Percentiles rank a stretch among this genome's conserved stretches.
phyloP scores from a whole-genome alignment of 2,888 invertebrate species.

The Microctonus aethiopoides region DNA sequence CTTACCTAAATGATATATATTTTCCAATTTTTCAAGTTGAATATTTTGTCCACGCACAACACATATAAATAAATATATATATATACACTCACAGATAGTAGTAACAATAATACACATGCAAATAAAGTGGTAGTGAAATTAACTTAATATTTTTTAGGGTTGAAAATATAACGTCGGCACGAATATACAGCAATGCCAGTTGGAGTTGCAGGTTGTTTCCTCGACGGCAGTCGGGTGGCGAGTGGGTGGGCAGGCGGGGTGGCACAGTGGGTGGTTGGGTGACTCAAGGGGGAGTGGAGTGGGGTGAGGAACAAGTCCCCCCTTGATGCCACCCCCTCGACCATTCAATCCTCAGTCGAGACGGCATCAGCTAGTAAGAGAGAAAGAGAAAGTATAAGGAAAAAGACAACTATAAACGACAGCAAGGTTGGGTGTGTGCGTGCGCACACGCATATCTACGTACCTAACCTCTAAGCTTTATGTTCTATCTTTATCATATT shows the following conservation, averaged over 20 bases:
- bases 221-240: constrained; percentile 66
- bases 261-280: constrained; percentile 55
- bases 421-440: constrained; percentile 13
- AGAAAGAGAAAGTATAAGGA: no score
- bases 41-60: no score
- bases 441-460: constrained; percentile 16
- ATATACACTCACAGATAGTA: no score
- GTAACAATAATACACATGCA: no score
- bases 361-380: constrained; percentile 37
- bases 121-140: no score
- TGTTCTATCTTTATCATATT: not conserved
- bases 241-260: constrained; percentile 67
- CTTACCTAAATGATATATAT: no score
- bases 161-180: constrained; percentile 18
- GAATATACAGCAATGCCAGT: constrained; percentile 45
- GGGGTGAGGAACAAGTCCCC: constrained; percentile 56
- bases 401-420: constrained; percentile 4
- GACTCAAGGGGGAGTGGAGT: constrained; percentile 59
- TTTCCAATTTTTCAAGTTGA: no score
- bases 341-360: constrained; percentile 48
- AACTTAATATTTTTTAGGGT: not conserved
- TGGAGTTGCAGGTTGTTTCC: constrained; percentile 66
- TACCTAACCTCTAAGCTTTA: constrained; percentile 5
- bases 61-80: no score
- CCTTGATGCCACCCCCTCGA: constrained; percentile 56